A percentile compares a stretch with the other conserved stretches of the same genome.
phyloP scores from a whole-genome alignment of 2,797 vertebrate genomes.

The Chrosomus eos region DNA sequence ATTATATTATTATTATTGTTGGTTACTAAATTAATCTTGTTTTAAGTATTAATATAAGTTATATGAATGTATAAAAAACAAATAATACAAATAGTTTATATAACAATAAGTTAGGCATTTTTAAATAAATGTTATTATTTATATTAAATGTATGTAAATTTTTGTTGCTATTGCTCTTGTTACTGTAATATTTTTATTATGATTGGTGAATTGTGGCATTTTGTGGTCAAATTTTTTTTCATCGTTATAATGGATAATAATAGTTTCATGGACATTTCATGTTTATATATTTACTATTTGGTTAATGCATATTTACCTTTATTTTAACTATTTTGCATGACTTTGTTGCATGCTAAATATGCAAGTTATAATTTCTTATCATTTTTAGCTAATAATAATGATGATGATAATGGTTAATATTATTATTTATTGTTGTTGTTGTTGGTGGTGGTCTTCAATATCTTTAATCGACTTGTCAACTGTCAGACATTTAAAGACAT shows the following conservation, averaged over 20 bases:
- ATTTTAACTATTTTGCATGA: not conserved
- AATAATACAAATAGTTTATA: not conserved
- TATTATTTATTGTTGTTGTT: not conserved
- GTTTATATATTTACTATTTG: not conserved
- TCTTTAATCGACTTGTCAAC: slow-evolving; percentile 10
- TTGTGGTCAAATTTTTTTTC: not conserved
- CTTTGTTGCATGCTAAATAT: not conserved
- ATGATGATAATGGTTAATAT: not conserved
- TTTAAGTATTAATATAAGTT: not conserved
- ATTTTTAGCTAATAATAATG: not conserved
- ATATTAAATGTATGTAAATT: not conserved
- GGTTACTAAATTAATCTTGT: no score
- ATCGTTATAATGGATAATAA: no score
- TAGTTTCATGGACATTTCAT: not conserved
- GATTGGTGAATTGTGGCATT: not conserved
- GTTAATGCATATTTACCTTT: not conserved
- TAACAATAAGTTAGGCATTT: not conserved
- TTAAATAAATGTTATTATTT: not conserved
- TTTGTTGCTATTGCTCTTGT: not conserved
- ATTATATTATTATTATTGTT: no score
- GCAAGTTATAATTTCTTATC: not conserved
- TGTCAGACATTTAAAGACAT: slow-evolving; percentile 28
- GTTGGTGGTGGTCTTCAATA: not conserved
- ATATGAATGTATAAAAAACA: no score
- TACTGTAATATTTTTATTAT: no score